These are phyloP conservation scores for Melanotaenia trifasciata DNA, from an alignment of 2,797 vertebrate species.

Conservation along the genomic window DNA sequence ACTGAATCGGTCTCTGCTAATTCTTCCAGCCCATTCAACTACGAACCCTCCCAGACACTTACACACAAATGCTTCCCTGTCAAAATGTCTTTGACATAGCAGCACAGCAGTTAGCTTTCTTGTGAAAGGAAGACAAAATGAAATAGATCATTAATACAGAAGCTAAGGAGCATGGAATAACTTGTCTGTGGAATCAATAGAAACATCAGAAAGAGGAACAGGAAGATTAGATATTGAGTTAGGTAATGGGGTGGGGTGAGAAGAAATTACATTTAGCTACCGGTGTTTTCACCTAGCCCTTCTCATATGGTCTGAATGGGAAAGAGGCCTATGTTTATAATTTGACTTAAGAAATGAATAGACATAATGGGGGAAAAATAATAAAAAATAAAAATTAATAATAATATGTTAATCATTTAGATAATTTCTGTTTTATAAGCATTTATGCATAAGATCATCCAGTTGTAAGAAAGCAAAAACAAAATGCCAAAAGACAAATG, in stretches of 20 bases:
- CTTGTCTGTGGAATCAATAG: constrained; percentile 64
- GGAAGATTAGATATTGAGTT: constrained; percentile 67
- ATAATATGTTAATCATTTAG: no score
- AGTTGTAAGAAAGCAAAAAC: no score
- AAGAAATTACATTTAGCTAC: constrained; percentile 50
- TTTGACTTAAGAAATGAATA: background rate
- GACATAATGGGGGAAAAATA: background rate
- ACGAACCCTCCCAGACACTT: constrained; percentile 31
- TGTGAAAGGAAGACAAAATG: constrained; percentile 18
- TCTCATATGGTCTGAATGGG: constrained; percentile 33
- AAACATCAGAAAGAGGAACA: constrained; percentile 62
- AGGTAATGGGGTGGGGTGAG: constrained; percentile 66
- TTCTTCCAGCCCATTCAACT: constrained; percentile 27
- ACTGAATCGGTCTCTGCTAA: constrained; percentile 2
- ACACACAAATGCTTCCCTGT: constrained; percentile 28
- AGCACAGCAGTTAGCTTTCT: constrained; percentile 26
- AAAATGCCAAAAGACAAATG: no score
- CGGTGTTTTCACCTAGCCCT: constrained; percentile 45
- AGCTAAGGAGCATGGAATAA: constrained; percentile 60
- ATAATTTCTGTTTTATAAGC: no score
- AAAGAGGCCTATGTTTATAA: background rate
- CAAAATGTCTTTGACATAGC: constrained; percentile 33
- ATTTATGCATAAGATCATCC: no score
- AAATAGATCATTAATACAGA: constrained; percentile 62
- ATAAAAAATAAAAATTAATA: no score